Base-by-base conservation (phyloP, 2,797 vertebrate species). In the Caiman crocodilus region DNA sequence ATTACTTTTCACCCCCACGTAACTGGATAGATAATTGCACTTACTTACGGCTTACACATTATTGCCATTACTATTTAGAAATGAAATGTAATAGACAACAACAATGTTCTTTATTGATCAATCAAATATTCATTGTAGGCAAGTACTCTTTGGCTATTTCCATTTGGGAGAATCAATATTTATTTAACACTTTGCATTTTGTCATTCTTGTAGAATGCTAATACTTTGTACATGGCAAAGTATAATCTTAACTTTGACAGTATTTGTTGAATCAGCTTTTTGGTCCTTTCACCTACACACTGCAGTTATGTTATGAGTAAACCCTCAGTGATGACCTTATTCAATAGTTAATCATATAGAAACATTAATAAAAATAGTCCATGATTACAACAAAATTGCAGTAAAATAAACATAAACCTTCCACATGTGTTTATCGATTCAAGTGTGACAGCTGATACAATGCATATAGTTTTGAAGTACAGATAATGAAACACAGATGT, bases 81-180 rank as follows among this genome's bases (percentile, higher is more conserved):
- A 85, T 88, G 88, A 89, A 88, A 94, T 94, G 76, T 88, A 91
- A 96, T 93, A 16, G 12, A 25, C 81, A 83, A 65, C 79, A 94
- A 92, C 87, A 88, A 58, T 50, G 57, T 85, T 94, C 67, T 64
- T 93, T 86, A 85, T 85, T 76, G 88, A 30, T 93, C 79, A 90
- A 84, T 89, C 91, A 71, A 26, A 90, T 90, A 91, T 32, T 77
- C 50, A 79, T 35, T 55, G 14, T 50, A 85, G 35, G 18, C 76
- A 76, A 74, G 80, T 25, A 35, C 2, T 78, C 35, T 57, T 85
- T 87, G 42, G 7, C 23, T 82, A 56, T 64, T 90, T 95, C 59
- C 88, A 76, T 78, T n/a, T 55, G 2, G 26, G 20, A 73, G 79
- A 80, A 13, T 67, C 23, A 1, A 6, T 23, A 82, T 50, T 86